Base-by-base conservation (phyloP, 2,113 vertebrate species). In the Triplophysa tibetana region DNA sequence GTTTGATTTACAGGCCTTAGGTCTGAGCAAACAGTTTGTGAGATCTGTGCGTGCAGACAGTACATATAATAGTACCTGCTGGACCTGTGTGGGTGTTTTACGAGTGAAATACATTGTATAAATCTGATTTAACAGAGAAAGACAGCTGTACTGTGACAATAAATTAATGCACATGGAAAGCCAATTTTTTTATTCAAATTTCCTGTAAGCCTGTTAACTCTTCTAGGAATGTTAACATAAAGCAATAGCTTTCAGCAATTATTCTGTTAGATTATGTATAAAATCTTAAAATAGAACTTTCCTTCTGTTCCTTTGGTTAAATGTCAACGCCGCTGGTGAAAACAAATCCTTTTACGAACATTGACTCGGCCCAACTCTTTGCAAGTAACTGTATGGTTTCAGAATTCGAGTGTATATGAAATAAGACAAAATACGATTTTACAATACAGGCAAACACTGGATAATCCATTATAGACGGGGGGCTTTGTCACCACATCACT, bases 1-100 rank as follows among this genome's bases (percentile, higher is more conserved):
- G 58, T 75, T 65, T 76, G 61, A 76, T 76, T 76, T 65, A 76
- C 54, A 61, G 17, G 45, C 45, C 45, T 65, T 10, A 26, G n/a
- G 62, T 64, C 45, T 29, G 62, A 65, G 54, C 50, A 54, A 45
- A 75, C 19, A 29, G 38, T 62, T 41, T 58, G 19, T 33, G 54
- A 16, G 54, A 58, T 58, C 54, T 60, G 70, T 73, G 70, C 21
- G 5, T 21, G 45, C 10, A 54, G n/a, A 43, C 24, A 11, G 9
- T 17, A 65, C 19, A 2, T 65, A 33, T 76, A 24, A 76, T 52
- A 23, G 38, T 33, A 54, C 61, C 23, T 33, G 62, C 43, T 60
- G 21, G 38, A 63, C 41, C 58, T 9, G 50, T 56, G 69, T 62
- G 14, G 33, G 21, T 45, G 72, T 61, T 43, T 74, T 61, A 24